These are phyloP conservation scores for Leptoteleia sp. DNA, from an alignment of 1,140 invertebrate genomes.

Conservation along the genomic window DNA sequence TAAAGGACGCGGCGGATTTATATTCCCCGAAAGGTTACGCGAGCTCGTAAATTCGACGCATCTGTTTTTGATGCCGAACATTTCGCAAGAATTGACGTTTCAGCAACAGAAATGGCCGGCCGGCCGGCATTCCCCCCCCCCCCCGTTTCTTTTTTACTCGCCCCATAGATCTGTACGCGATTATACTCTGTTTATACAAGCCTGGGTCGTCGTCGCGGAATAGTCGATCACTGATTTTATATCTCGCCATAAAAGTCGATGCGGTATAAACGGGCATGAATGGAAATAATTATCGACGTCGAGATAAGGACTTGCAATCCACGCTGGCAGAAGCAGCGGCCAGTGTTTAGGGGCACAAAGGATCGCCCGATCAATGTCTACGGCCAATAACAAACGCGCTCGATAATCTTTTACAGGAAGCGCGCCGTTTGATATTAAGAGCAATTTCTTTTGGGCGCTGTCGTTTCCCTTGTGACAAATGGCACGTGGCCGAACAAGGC, in stretches of 20 bases:
- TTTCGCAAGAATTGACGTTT: conserved; percentile 29
- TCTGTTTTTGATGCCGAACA: conserved; percentile 29
- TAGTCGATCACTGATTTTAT: neutral
- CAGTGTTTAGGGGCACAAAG: conserved; percentile 8
- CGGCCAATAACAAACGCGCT: conserved; percentile 22
- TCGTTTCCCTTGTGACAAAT: conserved; percentile 27
- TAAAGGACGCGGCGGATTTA: conserved; percentile 20
- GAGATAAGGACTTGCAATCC: conserved; percentile 19
- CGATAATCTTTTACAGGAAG: conserved; percentile 33
- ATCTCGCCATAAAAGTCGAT: conserved; percentile 10
- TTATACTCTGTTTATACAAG: conserved; percentile 18
- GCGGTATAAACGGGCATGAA: neutral
- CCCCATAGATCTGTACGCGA: neutral
- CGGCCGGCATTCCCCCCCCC: too few species aligned
- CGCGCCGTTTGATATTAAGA: conserved; percentile 38
- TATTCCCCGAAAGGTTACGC: conserved; percentile 40
- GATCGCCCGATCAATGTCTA: conserved; percentile 9
- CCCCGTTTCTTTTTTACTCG: conserved; percentile 16
- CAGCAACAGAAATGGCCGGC: conserved; percentile 1
- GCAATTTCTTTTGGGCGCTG: conserved; percentile 37
- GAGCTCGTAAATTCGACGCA: conserved; percentile 41
- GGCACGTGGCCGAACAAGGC: conserved; percentile 23
- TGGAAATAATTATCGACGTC: conserved; percentile 25
- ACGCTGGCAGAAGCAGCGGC: neutral
- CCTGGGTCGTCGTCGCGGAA: neutral